Conservation (phyloP, 2,888 invertebrate species). For the Lomographa bimaculata region DNA sequence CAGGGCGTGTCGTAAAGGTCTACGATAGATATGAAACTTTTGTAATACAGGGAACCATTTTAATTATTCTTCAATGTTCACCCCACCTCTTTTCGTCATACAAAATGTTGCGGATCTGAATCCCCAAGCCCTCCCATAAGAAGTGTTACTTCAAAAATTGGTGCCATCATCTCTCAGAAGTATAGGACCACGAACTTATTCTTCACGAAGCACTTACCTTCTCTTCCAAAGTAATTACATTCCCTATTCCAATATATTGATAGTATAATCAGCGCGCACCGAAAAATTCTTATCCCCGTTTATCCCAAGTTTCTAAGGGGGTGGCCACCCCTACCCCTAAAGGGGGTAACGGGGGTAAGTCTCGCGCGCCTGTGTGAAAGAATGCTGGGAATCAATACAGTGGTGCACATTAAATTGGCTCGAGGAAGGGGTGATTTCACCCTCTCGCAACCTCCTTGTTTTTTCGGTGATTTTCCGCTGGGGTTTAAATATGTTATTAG, state of each 20-base stretch:
- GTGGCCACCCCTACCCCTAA: constrained; percentile 25
- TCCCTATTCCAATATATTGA: constrained; percentile 18
- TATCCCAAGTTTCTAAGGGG: constrained; percentile 60
- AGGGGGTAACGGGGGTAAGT: constrained; percentile 38
- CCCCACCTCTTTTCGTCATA: too few species aligned
- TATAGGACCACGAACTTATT: too few species aligned
- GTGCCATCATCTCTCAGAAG: too few species aligned
- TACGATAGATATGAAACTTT: too few species aligned
- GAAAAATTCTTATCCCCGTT: constrained; percentile 70
- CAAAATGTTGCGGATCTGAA: too few species aligned
- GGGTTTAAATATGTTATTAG: constrained; percentile 38
- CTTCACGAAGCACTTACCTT: too few species aligned
- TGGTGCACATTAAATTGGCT: constrained; percentile 78
- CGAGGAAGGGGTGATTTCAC: constrained; percentile 42
- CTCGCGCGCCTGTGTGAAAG: constrained; percentile 82
- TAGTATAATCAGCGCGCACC: constrained; percentile 42
- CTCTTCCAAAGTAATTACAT: too few species aligned
- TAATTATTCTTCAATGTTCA: too few species aligned
- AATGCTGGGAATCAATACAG: constrained; percentile 78
- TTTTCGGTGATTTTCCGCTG: constrained; percentile 51
- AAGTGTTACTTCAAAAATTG: too few species aligned
- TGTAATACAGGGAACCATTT: too few species aligned
- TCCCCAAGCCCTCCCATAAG: too few species aligned
- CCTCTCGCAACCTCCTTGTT: constrained; percentile 45
- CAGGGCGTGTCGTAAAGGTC: too few species aligned